Conservation (phyloP, 2,113 vertebrate species). For the Pseudonaja textilis region DNA sequence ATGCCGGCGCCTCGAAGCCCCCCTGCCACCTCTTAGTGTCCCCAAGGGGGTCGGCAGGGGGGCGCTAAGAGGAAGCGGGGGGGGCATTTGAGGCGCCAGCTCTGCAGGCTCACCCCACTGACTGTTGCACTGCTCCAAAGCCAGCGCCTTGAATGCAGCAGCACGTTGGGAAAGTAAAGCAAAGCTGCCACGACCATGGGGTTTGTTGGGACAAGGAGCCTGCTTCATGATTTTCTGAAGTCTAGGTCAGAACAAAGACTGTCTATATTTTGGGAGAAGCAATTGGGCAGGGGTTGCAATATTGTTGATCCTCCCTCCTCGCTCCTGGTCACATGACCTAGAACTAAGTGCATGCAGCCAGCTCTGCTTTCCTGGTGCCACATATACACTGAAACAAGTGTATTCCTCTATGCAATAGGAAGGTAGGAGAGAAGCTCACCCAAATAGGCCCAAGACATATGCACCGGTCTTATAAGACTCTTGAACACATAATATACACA, state of each 20-base stretch:
- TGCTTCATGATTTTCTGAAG: too few species aligned
- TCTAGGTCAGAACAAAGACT: background rate
- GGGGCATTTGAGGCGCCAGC: too few species aligned
- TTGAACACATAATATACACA: background rate
- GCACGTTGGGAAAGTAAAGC: too few species aligned
- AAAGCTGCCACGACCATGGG: too few species aligned
- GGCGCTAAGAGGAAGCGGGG: too few species aligned
- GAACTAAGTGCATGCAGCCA: background rate
- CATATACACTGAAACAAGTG: background rate
- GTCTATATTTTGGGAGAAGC: background rate
- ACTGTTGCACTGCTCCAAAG: too few species aligned
- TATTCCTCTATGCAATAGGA: background rate
- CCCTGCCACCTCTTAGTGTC: too few species aligned
- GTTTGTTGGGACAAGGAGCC: too few species aligned
- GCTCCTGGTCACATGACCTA: background rate
- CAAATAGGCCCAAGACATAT: background rate
- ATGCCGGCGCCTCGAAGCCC: too few species aligned
- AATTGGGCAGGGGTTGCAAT: background rate
- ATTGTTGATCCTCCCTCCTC: background rate
- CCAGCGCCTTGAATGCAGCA: too few species aligned
- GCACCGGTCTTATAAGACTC: background rate
- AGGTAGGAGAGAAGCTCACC: background rate
- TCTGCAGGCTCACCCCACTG: too few species aligned
- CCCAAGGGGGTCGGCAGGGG: too few species aligned
- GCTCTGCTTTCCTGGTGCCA: background rate